phyloP scores from a whole-genome alignment of 2,113 vertebrate species.

The Odontesthes bonariensis region DNA sequence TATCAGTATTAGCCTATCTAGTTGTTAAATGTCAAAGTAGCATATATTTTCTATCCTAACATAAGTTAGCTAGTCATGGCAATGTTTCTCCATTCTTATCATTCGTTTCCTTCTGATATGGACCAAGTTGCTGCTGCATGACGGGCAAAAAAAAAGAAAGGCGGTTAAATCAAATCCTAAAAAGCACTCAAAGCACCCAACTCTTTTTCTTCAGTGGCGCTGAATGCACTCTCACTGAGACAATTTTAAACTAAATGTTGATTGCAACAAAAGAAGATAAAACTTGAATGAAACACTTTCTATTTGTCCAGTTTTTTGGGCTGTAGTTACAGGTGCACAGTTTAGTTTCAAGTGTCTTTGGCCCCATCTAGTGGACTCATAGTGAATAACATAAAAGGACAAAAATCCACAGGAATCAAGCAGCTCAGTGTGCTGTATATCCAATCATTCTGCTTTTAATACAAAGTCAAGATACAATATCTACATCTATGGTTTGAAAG shows the following conservation, averaged over 20 bases:
- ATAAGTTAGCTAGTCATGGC: no score
- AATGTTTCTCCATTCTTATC: no score
- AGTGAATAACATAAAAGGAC: constrained; percentile 25
- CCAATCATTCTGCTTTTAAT: constrained; percentile 96
- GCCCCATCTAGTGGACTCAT: constrained; percentile 58
- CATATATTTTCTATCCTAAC: no score
- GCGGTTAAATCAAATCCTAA: neutral
- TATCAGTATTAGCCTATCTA: no score
- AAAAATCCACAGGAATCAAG: constrained; percentile 32
- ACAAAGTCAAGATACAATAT: constrained; percentile 96
- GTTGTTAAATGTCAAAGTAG: no score
- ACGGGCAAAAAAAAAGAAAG: neutral
- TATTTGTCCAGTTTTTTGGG: neutral
- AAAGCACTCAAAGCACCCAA: neutral
- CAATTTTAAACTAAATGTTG: no score
- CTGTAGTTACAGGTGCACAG: neutral
- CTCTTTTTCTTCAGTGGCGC: neutral
- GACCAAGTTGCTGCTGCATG: neutral
- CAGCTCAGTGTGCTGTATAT: constrained; percentile 69
- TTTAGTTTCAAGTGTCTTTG: constrained; percentile 22
- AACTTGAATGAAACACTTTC: neutral
- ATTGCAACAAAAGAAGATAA: neutral
- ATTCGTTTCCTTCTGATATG: neutral
- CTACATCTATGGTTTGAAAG: constrained; percentile 90
- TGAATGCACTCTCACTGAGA: neutral